Base-by-base conservation (phyloP, 2,888 invertebrate species). In the Acanthococcus lagerstroemiae region DNA sequence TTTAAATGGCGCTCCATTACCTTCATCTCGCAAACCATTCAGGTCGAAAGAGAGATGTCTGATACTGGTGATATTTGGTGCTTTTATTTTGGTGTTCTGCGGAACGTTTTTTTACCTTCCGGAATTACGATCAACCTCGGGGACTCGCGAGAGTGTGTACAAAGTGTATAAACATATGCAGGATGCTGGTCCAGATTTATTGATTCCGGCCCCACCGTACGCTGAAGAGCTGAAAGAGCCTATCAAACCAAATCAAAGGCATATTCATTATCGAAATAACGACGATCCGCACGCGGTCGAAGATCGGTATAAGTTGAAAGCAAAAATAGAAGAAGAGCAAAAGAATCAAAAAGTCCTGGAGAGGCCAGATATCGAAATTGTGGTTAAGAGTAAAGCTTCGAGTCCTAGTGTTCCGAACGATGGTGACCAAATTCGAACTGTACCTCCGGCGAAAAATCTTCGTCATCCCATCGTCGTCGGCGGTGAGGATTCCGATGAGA, bases 61-160 rank as follows among this genome's bases (percentile, higher is more conserved):
- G 73, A 89, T 95, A 75, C 81, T 90, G 73, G 82, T 95, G 74
- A 92, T 94, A 75, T 86, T 95, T 78, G 81, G 88, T 76, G 92
- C 91, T 72, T 88, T 95, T 80, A 89, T 89, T 72, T 83, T 91
- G 74, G 87, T 95, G 73, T 95, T 94, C 82, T 89, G 95, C 80
- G 94, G 93, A 72, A 84, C 86, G 72, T 89, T 95, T 76, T 94
- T 95, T 79, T 90, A 92, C 78, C 79, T 95, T 73, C 95, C 95
- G 67, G 92, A 93, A 77, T 88, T 88, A 73, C 82, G 85, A 75
- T 83, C 78, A 68, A 74, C 76, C 73, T 74, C 74, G 63, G 84
- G 82, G 78, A 86, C 84, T 74, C 85, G 88, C 74, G 88, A 89
- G 75, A 87, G 87, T 79, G 88, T 90, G 67, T 85, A 87, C 74